phyloP scores from a whole-genome alignment of 2,888 invertebrate genomes.

The Deilephila elpenor region DNA sequence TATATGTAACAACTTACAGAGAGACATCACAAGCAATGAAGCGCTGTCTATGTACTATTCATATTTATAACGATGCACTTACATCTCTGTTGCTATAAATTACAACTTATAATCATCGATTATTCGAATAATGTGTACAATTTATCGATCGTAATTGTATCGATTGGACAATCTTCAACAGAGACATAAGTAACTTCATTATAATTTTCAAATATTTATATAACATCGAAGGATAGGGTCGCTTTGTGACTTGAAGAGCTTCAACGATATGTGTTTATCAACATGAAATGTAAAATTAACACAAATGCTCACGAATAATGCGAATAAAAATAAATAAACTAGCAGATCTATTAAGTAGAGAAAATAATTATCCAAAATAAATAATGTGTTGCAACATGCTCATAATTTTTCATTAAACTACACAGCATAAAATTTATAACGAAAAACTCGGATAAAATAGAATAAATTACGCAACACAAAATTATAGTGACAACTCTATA shows the following conservation, averaged over 20 bases:
- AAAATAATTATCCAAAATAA: constrained; percentile 32
- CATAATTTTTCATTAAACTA: constrained; percentile 48
- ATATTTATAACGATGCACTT: constrained; percentile 22
- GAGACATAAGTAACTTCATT: constrained; percentile 13
- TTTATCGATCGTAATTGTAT: not conserved
- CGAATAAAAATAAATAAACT: constrained; percentile 64
- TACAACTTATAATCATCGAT: not conserved
- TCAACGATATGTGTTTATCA: constrained; percentile 15
- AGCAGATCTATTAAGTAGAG: constrained; percentile 71
- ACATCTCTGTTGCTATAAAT: not conserved
- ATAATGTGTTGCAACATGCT: constrained; percentile 55
- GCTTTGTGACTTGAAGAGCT: constrained; percentile 54
- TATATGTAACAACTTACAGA: constrained; percentile 74
- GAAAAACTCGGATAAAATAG: constrained; percentile 71
- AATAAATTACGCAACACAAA: constrained; percentile 81
- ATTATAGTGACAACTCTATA: constrained; percentile 50
- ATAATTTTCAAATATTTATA: constrained; percentile 10
- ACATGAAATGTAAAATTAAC: constrained; percentile 34
- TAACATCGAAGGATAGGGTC: constrained; percentile 32
- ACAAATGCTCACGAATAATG: constrained; percentile 38
- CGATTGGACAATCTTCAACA: not conserved
- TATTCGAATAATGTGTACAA: not conserved
- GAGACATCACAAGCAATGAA: constrained; percentile 66
- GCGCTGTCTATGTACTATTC: constrained; percentile 43
- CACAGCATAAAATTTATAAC: constrained; percentile 69